phyloP scores from a whole-genome alignment of 2,888 invertebrate species.

The Creontiades dilutus region DNA sequence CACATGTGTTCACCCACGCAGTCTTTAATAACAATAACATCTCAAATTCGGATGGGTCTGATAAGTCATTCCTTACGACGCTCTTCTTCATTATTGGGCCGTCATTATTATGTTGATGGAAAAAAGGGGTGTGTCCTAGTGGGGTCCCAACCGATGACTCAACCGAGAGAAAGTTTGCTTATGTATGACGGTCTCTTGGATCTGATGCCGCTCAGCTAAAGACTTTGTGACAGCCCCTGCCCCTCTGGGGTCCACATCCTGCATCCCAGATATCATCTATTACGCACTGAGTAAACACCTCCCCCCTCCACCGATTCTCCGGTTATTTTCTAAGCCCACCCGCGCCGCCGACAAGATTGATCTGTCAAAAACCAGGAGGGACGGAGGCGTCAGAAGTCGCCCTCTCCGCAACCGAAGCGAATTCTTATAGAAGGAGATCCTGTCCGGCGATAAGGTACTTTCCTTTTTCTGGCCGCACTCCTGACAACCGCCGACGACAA shows the following conservation, averaged over 20 bases:
- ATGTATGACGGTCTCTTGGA: not conserved
- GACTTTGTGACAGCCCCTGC: constrained; percentile 1
- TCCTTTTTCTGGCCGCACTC: not conserved
- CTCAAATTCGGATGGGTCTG: not conserved
- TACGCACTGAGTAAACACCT: constrained; percentile 30
- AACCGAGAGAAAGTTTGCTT: not conserved
- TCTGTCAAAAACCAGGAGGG: constrained; percentile 9
- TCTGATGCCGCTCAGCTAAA: not conserved
- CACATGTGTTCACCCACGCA: too few species aligned
- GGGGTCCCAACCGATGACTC: not conserved
- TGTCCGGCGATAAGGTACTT: not conserved
- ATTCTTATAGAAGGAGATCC: constrained; percentile 10
- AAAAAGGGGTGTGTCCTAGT: not conserved
- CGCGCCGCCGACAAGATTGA: constrained; percentile 21
- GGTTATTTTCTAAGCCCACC: constrained; percentile 26
- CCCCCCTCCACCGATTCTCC: not conserved
- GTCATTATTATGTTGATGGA: constrained; percentile 25
- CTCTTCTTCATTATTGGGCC: not conserved
- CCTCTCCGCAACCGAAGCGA: not conserved
- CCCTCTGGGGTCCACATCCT: not conserved
- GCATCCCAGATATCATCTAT: constrained; percentile 36
- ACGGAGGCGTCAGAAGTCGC: not conserved
- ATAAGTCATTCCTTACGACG: not conserved
- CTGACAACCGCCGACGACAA: constrained; percentile 12
- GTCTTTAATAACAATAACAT: not conserved